A percentile compares a stretch with the other conserved stretches of the same genome.
phyloP scores from a whole-genome alignment of 2,113 vertebrate genomes.

The Paracanthobrama guichenoti region DNA sequence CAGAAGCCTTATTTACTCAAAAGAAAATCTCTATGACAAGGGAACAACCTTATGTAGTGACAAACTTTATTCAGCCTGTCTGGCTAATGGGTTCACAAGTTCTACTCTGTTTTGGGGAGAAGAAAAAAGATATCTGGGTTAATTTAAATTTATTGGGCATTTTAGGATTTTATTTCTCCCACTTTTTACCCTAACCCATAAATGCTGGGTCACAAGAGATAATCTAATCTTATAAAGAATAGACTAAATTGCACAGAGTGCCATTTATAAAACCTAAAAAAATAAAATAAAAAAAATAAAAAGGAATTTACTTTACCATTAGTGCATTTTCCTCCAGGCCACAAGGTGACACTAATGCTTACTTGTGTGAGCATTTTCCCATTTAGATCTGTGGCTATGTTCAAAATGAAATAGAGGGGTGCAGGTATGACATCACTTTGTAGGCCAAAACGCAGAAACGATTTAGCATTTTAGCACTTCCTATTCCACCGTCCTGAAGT shows the following conservation, averaged over 20 bases:
- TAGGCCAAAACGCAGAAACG: too few species aligned
- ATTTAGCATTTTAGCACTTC: too few species aligned
- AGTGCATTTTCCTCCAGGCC: conserved; percentile 6
- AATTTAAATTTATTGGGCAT: conserved; percentile 15
- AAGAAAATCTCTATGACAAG: conserved; percentile 77
- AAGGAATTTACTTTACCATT: neutral
- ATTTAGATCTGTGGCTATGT: conserved; percentile 2
- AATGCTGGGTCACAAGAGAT: neutral
- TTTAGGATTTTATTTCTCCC: neutral
- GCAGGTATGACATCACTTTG: too few species aligned
- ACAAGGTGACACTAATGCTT: conserved; percentile 35
- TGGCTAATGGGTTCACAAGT: conserved; percentile 63
- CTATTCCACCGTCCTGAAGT: too few species aligned
- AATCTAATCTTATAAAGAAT: neutral
- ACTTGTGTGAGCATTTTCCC: conserved; percentile 39
- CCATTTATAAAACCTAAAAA: neutral
- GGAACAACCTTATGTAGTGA: conserved; percentile 78
- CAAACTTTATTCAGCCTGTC: conserved; percentile 75
- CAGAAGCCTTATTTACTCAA: conserved; percentile 76
- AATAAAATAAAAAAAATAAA: neutral
- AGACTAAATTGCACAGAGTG: neutral
- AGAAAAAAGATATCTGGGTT: conserved; percentile 47
- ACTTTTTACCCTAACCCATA: neutral
- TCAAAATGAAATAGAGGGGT: neutral
- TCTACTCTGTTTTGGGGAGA: conserved; percentile 74